Evolutionary conservation across 2,113 vertebrate genomes (phyloP).

Genomic region (Heterocephalus glaber): DNA sequence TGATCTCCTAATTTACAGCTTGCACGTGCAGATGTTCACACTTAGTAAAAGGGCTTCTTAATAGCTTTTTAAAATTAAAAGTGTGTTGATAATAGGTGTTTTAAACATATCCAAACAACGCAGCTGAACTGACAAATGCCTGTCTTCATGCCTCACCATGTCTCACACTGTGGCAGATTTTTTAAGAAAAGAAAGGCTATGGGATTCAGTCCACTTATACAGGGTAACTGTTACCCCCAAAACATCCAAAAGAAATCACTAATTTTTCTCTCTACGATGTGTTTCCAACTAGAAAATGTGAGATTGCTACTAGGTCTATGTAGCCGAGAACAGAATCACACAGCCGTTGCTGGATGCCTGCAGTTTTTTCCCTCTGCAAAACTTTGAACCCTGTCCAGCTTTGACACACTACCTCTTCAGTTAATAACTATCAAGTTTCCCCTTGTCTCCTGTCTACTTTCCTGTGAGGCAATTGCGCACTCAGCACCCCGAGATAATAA

Average conservation of each 20-base stretch:
- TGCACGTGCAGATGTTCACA: constrained; percentile 85
- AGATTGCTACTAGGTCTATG: constrained; percentile 85
- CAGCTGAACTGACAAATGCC: constrained; percentile 83
- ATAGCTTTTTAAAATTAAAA: constrained; percentile 87
- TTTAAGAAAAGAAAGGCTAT: constrained; percentile 61
- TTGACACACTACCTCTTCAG: constrained; percentile 90
- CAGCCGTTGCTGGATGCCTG: constrained; percentile 85
- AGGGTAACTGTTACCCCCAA: constrained; percentile 83
- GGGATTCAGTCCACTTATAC: constrained; percentile 77
- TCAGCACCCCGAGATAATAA: constrained; percentile 94
- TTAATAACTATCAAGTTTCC: constrained; percentile 94
- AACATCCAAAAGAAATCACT: constrained; percentile 85
- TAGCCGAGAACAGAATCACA: constrained; percentile 88
- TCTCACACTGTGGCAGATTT: constrained; percentile 72
- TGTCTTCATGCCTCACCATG: constrained; percentile 82
- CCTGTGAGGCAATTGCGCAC: constrained; percentile 91
- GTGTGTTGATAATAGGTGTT: constrained; percentile 85
- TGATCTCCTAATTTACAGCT: constrained; percentile 85
- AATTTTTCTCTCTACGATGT: constrained; percentile 88
- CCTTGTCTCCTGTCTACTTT: constrained; percentile 90
- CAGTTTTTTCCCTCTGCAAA: constrained; percentile 86
- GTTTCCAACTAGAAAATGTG: constrained; percentile 87
- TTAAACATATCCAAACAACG: constrained; percentile 84
- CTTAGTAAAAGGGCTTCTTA: constrained; percentile 84
- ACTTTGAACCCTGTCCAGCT: constrained; percentile 92